Percentiles rank a stretch among this genome's conserved stretches.
Evolutionary conservation across 2,797 vertebrate genomes (phyloP).

Genomic region (Danio tinwini): DNA sequence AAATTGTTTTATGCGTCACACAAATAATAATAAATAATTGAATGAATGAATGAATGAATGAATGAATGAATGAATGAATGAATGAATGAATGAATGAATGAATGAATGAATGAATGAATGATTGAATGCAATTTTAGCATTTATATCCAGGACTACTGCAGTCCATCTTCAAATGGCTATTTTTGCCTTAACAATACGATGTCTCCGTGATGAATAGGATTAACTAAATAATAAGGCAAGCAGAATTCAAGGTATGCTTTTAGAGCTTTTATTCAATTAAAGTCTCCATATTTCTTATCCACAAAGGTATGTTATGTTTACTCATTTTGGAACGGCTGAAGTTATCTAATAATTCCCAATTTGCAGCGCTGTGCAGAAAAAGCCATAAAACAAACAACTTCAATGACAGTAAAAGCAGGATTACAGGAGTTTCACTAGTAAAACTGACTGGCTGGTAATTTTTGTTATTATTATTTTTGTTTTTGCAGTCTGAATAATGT

Average conservation of each 20-base stretch:
- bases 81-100: no score
- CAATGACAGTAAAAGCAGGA: slow-evolving; percentile 15
- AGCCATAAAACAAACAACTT: slow-evolving; percentile 2
- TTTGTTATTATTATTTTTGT: neutral
- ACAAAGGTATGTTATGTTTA: neutral
- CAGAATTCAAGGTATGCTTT: slow-evolving; percentile 14
- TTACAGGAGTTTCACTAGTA: slow-evolving; percentile 26
- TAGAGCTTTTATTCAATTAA: slow-evolving; percentile 25
- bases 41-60: no score
- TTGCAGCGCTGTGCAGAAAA: neutral
- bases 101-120: no score
- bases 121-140: no score
- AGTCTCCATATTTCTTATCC: neutral
- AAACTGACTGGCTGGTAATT: slow-evolving; percentile 17
- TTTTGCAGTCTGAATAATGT: slow-evolving; percentile 37
- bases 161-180: neutral
- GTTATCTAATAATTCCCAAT: slow-evolving; percentile 20
- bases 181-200: neutral
- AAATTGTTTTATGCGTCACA: no score
- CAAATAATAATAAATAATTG: no score
- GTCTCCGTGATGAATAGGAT: neutral
- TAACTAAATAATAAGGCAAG: neutral
- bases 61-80: no score
- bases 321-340: slow-evolving; percentile 13
- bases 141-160: neutral